These are phyloP conservation scores for Seira sanloemensis DNA, from an alignment of 2,888 invertebrate genomes.

Conservation along the genomic window DNA sequence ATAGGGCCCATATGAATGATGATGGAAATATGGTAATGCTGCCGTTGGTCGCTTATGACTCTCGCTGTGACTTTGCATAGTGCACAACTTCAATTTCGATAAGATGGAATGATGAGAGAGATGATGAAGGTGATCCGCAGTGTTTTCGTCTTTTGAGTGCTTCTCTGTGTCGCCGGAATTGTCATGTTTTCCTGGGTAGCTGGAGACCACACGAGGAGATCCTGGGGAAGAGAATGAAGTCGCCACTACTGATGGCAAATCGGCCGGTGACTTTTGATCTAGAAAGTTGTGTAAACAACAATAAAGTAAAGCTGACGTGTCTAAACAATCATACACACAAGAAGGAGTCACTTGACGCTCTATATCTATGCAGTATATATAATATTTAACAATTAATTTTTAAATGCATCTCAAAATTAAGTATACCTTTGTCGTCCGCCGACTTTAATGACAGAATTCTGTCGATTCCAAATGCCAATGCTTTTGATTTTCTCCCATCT, in stretches of 20 bases:
- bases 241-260: conserved; percentile 19
- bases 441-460: conserved; percentile 60
- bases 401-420: too few species aligned
- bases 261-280: conserved; percentile 43
- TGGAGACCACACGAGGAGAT: conserved; percentile 53
- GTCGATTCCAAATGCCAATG: conserved; percentile 71
- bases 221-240: not conserved
- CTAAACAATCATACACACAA: not conserved
- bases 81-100: conserved; percentile 42
- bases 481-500: conserved; percentile 29
- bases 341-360: too few species aligned
- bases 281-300: conserved; percentile 3
- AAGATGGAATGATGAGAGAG: conserved; percentile 49
- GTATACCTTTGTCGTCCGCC: conserved; percentile 45
- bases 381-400: too few species aligned
- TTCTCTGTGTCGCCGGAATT: conserved; percentile 18
- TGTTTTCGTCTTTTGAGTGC: conserved; percentile 28
- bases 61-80: conserved; percentile 18
- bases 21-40: conserved; percentile 52
- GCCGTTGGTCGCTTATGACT: conserved; percentile 23
- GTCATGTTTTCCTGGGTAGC: conserved; percentile 33
- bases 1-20: conserved; percentile 35
- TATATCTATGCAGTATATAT: too few species aligned
- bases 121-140: conserved; percentile 23
- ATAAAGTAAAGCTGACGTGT: not conserved